Evolutionary conservation across 1,140 invertebrate genomes (phyloP).

Genomic region (Penaeus indicus): DNA sequence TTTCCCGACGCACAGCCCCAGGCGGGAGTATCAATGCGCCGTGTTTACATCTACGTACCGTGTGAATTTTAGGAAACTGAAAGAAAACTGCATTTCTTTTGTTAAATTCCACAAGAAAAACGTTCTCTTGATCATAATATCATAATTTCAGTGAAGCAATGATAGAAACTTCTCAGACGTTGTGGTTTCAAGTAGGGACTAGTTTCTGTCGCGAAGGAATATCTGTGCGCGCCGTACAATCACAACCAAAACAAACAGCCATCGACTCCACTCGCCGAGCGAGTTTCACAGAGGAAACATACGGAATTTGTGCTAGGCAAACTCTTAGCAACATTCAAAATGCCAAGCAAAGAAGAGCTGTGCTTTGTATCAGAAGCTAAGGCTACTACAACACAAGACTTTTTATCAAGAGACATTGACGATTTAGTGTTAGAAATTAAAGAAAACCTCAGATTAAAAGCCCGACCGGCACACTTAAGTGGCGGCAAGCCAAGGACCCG

Average conservation of each 20-base stretch:
- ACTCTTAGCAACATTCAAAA: conserved; percentile 58
- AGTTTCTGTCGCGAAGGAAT: conserved; percentile 45
- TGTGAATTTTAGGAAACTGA: conserved; percentile 34
- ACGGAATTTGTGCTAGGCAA: neutral
- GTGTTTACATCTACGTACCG: conserved; percentile 61
- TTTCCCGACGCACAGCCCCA: conserved; percentile 53
- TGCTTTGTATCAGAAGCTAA: conserved; percentile 67
- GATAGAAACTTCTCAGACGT: neutral
- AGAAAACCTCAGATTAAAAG: conserved; percentile 75
- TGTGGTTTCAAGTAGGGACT: conserved; percentile 12
- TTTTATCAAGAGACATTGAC: conserved; percentile 76
- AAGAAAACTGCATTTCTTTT: neutral
- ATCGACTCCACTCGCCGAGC: conserved; percentile 53
- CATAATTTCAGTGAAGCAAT: neutral
- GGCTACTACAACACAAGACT: conserved; percentile 70
- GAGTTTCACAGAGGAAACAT: conserved; percentile 55
- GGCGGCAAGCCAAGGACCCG: conserved; percentile 71
- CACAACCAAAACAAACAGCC: conserved; percentile 64
- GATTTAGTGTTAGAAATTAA: conserved; percentile 80
- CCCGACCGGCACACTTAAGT: conserved; percentile 71
- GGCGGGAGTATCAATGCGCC: conserved; percentile 55
- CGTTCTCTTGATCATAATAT: neutral
- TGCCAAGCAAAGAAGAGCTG: conserved; percentile 70
- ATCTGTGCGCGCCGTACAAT: conserved; percentile 33
- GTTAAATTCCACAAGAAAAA: too few species aligned